Percentiles rank a stretch among this genome's conserved stretches.
phyloP scores from a whole-genome alignment of 2,797 vertebrate species.

The Syngnathus acus region DNA sequence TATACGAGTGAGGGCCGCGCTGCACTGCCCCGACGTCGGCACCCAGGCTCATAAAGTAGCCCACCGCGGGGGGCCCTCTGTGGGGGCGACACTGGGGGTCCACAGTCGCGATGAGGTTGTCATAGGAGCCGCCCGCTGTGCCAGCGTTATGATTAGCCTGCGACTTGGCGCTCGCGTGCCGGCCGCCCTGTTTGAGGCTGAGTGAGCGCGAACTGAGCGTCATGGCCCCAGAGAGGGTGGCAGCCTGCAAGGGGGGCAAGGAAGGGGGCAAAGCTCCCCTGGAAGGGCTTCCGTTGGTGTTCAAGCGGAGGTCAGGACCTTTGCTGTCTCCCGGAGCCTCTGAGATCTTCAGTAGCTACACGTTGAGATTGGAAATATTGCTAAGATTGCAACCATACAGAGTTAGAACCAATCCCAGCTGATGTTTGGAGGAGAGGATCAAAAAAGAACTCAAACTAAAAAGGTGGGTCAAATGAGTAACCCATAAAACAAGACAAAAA shows the following conservation, averaged over 20 bases:
- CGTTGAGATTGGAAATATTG: not conserved
- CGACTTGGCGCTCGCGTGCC: constrained; percentile 62
- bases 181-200: constrained; percentile 78
- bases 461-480: too few species aligned
- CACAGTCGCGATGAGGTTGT: constrained; percentile 78
- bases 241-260: constrained; percentile 45
- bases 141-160: constrained; percentile 69
- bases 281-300: constrained; percentile 69
- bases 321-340: constrained; percentile 68
- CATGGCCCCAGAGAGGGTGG: constrained; percentile 68
- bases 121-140: constrained; percentile 70
- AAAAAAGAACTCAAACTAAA: too few species aligned
- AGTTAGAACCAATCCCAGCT: too few species aligned
- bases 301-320: constrained; percentile 67
- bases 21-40: constrained; percentile 71
- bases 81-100: constrained; percentile 71
- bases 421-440: too few species aligned
- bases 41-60: constrained; percentile 79
- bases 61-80: constrained; percentile 59
- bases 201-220: constrained; percentile 82
- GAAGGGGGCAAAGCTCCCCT: constrained; percentile 62
- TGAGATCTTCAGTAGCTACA: constrained; percentile 47
- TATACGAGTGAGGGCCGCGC: constrained; percentile 71
- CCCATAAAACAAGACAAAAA: too few species aligned
- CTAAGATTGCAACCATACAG: constrained; percentile 10